phyloP scores from a whole-genome alignment of 2,797 vertebrate genomes.

The Coendou prehensilis region DNA sequence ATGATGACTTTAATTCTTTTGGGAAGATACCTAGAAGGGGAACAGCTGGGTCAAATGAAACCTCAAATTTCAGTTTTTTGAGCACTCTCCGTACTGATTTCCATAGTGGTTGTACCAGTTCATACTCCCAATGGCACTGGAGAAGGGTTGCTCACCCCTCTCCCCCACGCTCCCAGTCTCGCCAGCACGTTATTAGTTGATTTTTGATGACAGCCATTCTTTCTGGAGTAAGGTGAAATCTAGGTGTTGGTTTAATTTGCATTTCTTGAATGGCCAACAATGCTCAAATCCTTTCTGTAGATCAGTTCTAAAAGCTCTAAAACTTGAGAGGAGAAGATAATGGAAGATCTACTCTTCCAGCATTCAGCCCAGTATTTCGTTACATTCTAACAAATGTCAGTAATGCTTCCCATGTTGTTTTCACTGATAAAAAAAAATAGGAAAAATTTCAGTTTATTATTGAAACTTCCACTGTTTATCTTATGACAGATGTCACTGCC shows the following conservation, averaged over 20 bases:
- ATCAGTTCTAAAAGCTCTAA: not conserved
- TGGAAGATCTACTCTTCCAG: not conserved
- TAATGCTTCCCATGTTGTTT: not conserved
- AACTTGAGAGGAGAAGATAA: not conserved
- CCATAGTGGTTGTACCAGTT: not conserved
- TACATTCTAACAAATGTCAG: not conserved
- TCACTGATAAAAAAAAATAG: not conserved
- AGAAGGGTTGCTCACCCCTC: not conserved
- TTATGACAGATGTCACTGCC: not conserved
- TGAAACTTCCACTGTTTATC: constrained; percentile 38
- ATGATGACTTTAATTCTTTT: not conserved
- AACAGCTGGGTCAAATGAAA: not conserved
- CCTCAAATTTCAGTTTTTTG: not conserved
- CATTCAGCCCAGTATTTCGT: not conserved
- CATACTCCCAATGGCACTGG: too few relatives aligned
- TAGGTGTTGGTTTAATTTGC: not conserved
- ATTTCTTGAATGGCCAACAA: not conserved
- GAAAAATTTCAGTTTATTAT: not conserved
- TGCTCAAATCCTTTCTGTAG: not conserved
- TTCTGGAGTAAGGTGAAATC: not conserved
- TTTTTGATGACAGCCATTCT: not conserved
- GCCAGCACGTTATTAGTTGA: not conserved
- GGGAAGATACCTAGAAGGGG: not conserved
- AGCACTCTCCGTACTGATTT: not conserved
- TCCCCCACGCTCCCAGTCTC: not conserved